Base-by-base conservation (phyloP, 2,888 invertebrate species). In the Celastrina argiolus region DNA sequence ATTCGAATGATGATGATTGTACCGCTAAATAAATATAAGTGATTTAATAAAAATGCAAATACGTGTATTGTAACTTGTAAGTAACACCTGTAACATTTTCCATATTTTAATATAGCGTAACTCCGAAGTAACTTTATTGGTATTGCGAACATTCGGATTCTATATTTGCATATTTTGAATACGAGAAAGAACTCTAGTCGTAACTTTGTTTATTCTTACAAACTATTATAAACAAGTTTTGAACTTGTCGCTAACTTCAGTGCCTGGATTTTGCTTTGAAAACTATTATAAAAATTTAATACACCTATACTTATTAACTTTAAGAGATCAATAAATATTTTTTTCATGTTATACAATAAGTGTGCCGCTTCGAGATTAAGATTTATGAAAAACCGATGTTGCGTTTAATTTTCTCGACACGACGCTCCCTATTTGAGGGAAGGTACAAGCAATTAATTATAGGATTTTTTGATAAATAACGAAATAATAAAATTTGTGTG, bases 71-170 rank as follows among this genome's bases (percentile, higher is more conserved):
- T 51, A 51, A 8, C 18, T 45, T 45, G 45, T 51, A 51, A 8
- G 51, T 51, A 26, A 31, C 59, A 59, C 34, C 59, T 59, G 34
- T 59, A 16, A 34, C 59, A 59, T 3, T 28, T 10, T 31, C 59
- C 16, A 10, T 14, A 12, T 31, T 59, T 10, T 34, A 31, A 59
- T 31, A 59, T 34, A 34, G 12, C n/a, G 18, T 61, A 59, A 22
- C 36, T 61, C 22, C 39, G 34, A 16, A 36, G 18, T 10, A 18
- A 59, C n/a, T 18, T 61, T 61, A 61, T 61, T 61, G 61, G 39
- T 61, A 39, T 39, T 39, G 12, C 34, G 61, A 61, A 39, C 39
- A 22, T 36, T 36, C 14, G 2, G 12, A 18, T 18, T 36, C 39
- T 14, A 26, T 61, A 61, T 36, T 61, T 39, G 22, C 14, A 61